Evolutionary conservation across 2,888 invertebrate species (phyloP), one percentile per base, ranked within the genome.

Genomic region (Ectemnius continuus): DNA sequence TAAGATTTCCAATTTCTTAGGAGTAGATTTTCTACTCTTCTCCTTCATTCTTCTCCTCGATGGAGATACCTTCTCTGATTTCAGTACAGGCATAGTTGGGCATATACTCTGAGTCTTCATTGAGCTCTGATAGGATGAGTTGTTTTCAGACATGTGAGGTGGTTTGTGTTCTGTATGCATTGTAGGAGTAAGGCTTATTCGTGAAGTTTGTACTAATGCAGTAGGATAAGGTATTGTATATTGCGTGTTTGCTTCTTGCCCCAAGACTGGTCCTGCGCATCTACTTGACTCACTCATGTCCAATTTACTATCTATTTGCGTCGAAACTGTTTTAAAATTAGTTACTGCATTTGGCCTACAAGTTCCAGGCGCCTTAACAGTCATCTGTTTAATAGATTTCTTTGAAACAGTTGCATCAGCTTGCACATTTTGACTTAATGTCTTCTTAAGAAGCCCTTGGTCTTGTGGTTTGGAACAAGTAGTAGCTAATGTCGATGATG

Each of bases 11-110:
- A 81, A 81, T 77, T 72, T 83, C 20, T 78, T 76, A 2, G 75
- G 73, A 0, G 81, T 75, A 4, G 69, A 47, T 65, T 78, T 83
- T 47, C 77, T 85, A 45, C 70, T 69, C 36, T 83, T 80, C 36
- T 85, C 84, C 64, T 82, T 85, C 14, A 78, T 70, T 62, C 86
- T 87, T 59, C 80, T 86, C 52, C 81, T 85, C 2, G 61, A 70
- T 0, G 52, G 26, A 1, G 72, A 3, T 16, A 70, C 23, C 28
- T 74, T 73, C 6, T 67, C 71, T 0, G 74, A 70, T 52, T 72
- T 83, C 18, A 73, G 48, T 20, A 65, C 57, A 16, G 76, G 62
- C 46, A 73, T 45, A 0, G 20, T 16, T 4, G 60, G 46, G 18
- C 63, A 61, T 58, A 72, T 46, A 0, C 20, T 60, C 4, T 8